Base-by-base conservation (phyloP, 2,888 invertebrate genomes). In the Aporophyla lueneburgensis region DNA sequence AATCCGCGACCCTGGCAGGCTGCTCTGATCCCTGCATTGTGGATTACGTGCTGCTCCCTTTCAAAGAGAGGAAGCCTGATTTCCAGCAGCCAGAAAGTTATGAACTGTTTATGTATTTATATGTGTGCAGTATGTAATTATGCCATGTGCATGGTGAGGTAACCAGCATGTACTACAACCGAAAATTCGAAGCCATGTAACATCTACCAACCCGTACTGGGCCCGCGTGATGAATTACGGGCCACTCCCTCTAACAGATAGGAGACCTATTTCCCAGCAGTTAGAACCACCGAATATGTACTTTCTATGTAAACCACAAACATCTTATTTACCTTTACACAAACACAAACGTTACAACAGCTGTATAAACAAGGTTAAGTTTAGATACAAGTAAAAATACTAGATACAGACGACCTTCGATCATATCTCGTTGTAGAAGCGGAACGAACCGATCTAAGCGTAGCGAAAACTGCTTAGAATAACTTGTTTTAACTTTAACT, bases 331-430 rank as follows among this genome's bases (percentile, higher is more conserved):
- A 73, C 27, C 33, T 61, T 24, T 0, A 71, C 62, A 77, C 21
- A 67, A 69, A 71, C n/a, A 69, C 40, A 24, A 51, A 63, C 24
- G 24, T 43, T 54, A n/a, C 51, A 71, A 68, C 70, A 82, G 70
- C 66, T 75, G 70, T 77, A 19, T 16, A 54, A 12, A 62, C 75
- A 72, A 72, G 71, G 79, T 58, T 66, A 61, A 68, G 27, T 24
- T 62, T 58, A 78, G 70, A 49, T 66, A 71, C 24, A 59, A 49
- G 27, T 61, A 67, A 72, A 71, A 78, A 73, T 70, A 49, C 69
- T 58, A 73, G 72, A 61, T 46, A 43, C 46, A 0, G 10, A 7
- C 75, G 82, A 72, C 82, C 82, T 82, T 82, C 82, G 1, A 66
- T 14, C 16, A 21, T 68, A 69, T 69, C 72, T 67, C 27, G 59